Conservation (phyloP, 2,797 vertebrate genomes). For the Syndactyla subalaris region DNA sequence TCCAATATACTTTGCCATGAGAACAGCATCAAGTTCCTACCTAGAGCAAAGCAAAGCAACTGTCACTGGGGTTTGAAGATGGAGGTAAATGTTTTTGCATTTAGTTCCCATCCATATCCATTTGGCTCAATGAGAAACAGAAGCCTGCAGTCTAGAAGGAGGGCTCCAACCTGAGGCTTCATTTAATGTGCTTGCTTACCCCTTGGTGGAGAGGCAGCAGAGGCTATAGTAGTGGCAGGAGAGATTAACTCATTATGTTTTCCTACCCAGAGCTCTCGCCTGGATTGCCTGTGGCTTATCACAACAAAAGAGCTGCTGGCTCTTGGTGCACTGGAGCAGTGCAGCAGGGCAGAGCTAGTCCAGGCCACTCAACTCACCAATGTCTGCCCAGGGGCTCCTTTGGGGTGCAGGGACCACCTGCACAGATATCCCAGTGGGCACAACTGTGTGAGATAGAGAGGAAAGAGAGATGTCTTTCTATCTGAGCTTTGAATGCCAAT, state of each 20-base stretch:
- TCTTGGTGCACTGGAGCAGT: not conserved
- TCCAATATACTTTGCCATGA: not conserved
- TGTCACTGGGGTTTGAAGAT: not conserved
- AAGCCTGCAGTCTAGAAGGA: not conserved
- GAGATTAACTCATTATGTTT: not conserved
- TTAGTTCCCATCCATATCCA: not conserved
- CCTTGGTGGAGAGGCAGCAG: not conserved
- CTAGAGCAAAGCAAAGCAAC: not conserved
- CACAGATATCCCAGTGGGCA: not conserved
- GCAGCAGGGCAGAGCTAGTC: not conserved
- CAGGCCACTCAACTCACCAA: fast-evolving
- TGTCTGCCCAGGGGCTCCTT: not conserved
- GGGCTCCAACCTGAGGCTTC: not conserved
- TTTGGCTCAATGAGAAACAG: not conserved
- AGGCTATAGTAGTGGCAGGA: not conserved
- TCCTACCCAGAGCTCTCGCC: not conserved
- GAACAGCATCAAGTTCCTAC: not conserved
- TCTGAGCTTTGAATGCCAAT: not conserved
- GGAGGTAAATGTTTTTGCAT: not conserved
- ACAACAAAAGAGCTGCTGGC: not conserved
- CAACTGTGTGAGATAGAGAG: fast-evolving
- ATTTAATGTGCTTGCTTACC: fast-evolving
- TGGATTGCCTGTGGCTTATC: not conserved
- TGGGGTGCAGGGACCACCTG: fast-evolving
- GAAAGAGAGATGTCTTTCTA: not conserved